A percentile compares a stretch with the other conserved stretches of the same genome.
phyloP scores from a whole-genome alignment of 2,113 vertebrate species.

The Lycaon pictus region DNA sequence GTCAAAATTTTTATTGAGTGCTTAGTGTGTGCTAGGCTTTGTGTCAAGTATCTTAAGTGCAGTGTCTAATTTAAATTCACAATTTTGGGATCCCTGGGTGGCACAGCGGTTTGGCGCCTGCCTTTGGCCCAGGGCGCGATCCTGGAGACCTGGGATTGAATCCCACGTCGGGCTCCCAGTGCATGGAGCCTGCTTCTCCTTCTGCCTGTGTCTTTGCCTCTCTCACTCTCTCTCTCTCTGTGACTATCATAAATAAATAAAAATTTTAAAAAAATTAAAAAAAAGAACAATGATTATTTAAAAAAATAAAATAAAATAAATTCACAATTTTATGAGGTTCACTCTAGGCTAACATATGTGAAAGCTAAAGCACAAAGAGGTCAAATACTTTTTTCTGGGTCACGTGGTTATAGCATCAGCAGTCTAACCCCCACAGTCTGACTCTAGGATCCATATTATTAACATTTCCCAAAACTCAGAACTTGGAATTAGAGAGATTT shows the following conservation, averaged over 20 bases:
- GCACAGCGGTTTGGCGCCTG: too few relatives aligned
- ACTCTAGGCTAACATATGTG: background rate
- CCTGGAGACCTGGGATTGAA: too few relatives aligned
- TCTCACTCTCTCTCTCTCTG: too few relatives aligned
- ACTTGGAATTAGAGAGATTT: background rate
- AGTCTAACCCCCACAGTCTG: background rate
- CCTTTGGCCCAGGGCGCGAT: too few relatives aligned
- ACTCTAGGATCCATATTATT: background rate
- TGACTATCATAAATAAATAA: too few relatives aligned
- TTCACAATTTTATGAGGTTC: background rate
- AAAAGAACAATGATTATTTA: too few relatives aligned
- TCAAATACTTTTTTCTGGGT: background rate
- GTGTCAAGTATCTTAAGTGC: background rate
- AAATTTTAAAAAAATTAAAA: too few relatives aligned
- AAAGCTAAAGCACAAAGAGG: background rate
- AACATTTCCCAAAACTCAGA: background rate
- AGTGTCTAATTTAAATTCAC: background rate
- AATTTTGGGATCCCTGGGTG: background rate
- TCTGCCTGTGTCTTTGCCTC: too few relatives aligned
- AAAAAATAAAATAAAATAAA: background rate
- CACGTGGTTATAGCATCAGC: fast-evolving
- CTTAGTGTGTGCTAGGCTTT: background rate
- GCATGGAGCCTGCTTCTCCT: too few relatives aligned
- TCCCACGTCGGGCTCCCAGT: too few relatives aligned
- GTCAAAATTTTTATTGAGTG: background rate